A percentile compares a stretch with the other conserved stretches of the same genome.
Conservation (phyloP, 1,140 invertebrate genomes). For the Pectinophora gossypiella region DNA sequence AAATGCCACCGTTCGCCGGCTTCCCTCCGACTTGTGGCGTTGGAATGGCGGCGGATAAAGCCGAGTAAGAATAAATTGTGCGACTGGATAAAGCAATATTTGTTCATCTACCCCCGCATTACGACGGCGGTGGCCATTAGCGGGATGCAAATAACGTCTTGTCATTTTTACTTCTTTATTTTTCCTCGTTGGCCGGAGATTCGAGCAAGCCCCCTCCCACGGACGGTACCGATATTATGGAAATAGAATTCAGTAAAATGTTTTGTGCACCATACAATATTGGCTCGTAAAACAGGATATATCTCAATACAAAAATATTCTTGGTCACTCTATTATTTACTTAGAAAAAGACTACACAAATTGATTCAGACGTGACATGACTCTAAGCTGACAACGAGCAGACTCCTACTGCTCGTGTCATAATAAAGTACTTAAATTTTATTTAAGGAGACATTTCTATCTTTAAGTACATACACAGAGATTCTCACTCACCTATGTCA, state of each 20-base stretch:
- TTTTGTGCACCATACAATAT: conserved; percentile 15
- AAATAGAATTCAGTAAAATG: conserved; percentile 33
- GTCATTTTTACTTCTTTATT: conserved; percentile 73
- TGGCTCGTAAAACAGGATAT: too few relatives aligned
- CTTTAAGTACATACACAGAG: too few relatives aligned
- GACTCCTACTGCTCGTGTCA: too few relatives aligned
- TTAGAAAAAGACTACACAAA: too few relatives aligned
- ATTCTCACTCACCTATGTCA: too few relatives aligned
- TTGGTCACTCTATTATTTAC: too few relatives aligned
- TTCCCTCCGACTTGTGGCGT: conserved; percentile 50
- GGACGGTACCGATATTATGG: conserved; percentile 39
- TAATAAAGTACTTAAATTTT: too few relatives aligned
- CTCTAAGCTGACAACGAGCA: too few relatives aligned
- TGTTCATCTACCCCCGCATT: conserved; percentile 72
- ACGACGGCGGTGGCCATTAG: conserved; percentile 66
- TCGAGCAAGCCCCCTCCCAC: conserved; percentile 47
- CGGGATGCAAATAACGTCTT: conserved; percentile 74
- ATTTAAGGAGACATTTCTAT: too few relatives aligned
- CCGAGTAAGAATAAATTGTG: conserved; percentile 70
- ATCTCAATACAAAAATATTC: too few relatives aligned
- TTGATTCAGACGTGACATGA: too few relatives aligned
- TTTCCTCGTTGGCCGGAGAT: conserved; percentile 48
- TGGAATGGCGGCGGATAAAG: conserved; percentile 63
- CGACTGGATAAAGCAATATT: conserved; percentile 73
- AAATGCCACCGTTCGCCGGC: conserved; percentile 55